Base-by-base conservation (phyloP, 2,113 vertebrate genomes). In the Gymnocephalus cernua region DNA sequence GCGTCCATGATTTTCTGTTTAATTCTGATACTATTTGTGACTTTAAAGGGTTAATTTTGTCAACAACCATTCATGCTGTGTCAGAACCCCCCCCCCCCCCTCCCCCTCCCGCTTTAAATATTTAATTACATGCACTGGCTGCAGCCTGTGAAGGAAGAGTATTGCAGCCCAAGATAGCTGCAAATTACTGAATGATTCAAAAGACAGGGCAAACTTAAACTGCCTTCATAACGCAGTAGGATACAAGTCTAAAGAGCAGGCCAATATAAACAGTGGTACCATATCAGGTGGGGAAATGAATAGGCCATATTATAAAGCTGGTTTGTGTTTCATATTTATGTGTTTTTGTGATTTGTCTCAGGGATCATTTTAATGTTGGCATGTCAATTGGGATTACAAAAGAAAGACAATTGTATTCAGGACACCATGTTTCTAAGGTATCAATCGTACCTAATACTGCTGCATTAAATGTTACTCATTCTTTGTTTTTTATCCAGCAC, bases 161-260 rank as follows among this genome's bases (percentile, higher is more conserved):
- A 87, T 90, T 92, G 86, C 85, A 83, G 91, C 83, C 83, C 79
- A 92, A 93, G 92, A 93, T 91, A 92, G 91, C 86, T 89, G 85
- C 88, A 91, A 87, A 90, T 92, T 77, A 85, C 86, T 93, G 87
- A 94, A 94, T 92, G 90, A 94, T 94, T 93, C 85, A 94, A 87
- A 83, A 88, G 90, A 68, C 74, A 77, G 75, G 68, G 79, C 83
- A 85, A 90, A 91, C 78, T 74, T 86, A 72, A 85, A 81, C 85
- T 85, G 86, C 68, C 76, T 80, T 74, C 75, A 79, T 76, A 84
- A 45, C 82, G 77, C 69, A 69, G 85, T 15, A 38, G 63, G 56
- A 76, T 47, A 54, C 41, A 65, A 79, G 56, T 74, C 29, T 72
- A 63, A 71, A 72, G 29, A 41, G 59, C 16, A 75, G 65, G 51